These are phyloP conservation scores for Thymallus thymallus DNA, from an alignment of 2,113 vertebrate species.

Conservation along the genomic window DNA sequence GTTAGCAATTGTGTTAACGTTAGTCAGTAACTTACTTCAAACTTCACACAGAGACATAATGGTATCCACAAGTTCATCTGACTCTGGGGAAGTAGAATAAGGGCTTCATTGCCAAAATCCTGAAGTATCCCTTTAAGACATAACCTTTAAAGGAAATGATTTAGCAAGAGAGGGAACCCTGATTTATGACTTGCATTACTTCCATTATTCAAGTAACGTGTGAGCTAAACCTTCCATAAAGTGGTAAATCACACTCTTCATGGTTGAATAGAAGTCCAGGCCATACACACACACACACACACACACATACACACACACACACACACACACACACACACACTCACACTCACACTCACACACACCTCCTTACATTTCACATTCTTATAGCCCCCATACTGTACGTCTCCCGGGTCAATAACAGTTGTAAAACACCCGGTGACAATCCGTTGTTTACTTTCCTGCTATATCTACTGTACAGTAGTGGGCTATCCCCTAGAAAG, in stretches of 20 bases:
- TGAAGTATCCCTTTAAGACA: too few relatives aligned
- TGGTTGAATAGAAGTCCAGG: not conserved
- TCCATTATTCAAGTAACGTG: constrained; percentile 5
- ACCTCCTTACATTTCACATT: constrained; percentile 23
- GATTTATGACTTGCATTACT: constrained; percentile 36
- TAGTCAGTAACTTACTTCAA: too few relatives aligned
- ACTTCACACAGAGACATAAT: too few relatives aligned
- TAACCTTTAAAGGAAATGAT: not conserved
- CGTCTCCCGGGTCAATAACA: not conserved
- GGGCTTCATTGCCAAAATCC: too few relatives aligned
- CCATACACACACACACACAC: too few relatives aligned
- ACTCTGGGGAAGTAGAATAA: too few relatives aligned
- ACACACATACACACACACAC: too few relatives aligned
- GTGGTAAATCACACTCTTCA: constrained; percentile 23
- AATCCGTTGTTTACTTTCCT: not conserved
- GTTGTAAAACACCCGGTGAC: not conserved
- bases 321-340: too few relatives aligned
- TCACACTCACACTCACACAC: too few relatives aligned
- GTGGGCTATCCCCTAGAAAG: too few relatives aligned
- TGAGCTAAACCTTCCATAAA: constrained; percentile 30
- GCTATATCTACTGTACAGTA: not conserved
- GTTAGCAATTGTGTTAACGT: too few relatives aligned
- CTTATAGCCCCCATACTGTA: constrained; percentile 2
- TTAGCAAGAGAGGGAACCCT: constrained; percentile 4
- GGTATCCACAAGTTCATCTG: too few relatives aligned